Evolutionary conservation across 2,888 invertebrate genomes (phyloP), one percentile per base, ranked within the genome.

Genomic region (Clivina fossor): DNA sequence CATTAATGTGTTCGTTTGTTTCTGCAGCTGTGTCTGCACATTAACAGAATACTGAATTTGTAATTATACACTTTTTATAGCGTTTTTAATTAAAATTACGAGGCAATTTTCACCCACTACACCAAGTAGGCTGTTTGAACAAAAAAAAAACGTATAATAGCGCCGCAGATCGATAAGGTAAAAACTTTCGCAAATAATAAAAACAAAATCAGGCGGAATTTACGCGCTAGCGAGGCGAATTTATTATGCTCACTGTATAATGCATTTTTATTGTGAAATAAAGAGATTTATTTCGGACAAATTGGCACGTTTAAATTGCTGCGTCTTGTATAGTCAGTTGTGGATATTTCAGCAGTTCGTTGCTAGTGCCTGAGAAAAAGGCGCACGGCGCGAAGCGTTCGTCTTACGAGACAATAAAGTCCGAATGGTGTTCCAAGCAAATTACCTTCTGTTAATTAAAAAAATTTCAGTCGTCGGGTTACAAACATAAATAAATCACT

Each of bases 371-470:
- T n/a, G n/a, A n/a, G n/a, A n/a, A n/a, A n/a, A n/a, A n/a, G n/a
- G n/a, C n/a, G n/a, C n/a, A n/a, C n/a, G n/a, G n/a, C n/a, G n/a
- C n/a, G n/a, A n/a, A n/a, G n/a, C 38, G 7, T 44, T 19, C 9
- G 22, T 33, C 32, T 47, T 47, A 47, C 33, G 32, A 47, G 47
- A 47, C 33, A 20, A 47, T 47, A 47, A 47, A 47, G 33, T 47
- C 33, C 22, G 19, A 47, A 33, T 47, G 47, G 33, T 44, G 32
- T 33, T 33, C 35, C 22, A 22, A 13, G 33, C 50, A 65, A 66
- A 68, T 66, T 66, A 66, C 65, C 65, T 62, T 58, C 59, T 61
- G 63, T 65, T 68, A 68, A 68, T 68, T 68, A 68, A 68, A 68
- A 67, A 67, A 65, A 63, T 65, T 65, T 63, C 63, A 65, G 63